Evolutionary conservation across 2,113 vertebrate species (phyloP).

Genomic region (Nannospalax galili): DNA sequence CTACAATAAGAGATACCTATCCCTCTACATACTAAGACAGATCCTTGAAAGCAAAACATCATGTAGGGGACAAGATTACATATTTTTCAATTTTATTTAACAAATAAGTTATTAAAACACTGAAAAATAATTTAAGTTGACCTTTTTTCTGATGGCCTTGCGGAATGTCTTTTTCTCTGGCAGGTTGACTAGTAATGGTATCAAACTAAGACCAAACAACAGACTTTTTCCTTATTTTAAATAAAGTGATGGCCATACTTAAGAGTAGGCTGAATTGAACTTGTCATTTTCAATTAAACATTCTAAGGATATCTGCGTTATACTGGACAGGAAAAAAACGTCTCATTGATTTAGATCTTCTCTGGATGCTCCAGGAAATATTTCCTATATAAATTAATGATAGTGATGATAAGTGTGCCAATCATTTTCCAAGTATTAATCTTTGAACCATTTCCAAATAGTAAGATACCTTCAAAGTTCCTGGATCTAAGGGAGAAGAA

Average conservation of each 20-base stretch:
- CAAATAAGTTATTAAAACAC: not conserved
- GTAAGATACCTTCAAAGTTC: not conserved
- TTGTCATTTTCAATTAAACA: slow-evolving; percentile 15
- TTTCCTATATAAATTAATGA: not conserved
- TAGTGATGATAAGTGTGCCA: not conserved
- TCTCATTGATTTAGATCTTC: slow-evolving; percentile 16
- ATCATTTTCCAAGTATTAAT: not conserved
- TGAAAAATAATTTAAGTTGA: not conserved
- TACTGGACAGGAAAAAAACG: not conserved
- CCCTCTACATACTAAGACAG: not conserved
- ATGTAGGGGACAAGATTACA: not conserved
- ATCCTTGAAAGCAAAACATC: not conserved
- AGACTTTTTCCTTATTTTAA: slow-evolving; percentile 51
- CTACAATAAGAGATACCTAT: not conserved
- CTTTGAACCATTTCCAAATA: not conserved
- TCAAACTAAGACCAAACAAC: not conserved
- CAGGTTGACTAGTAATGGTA: not conserved
- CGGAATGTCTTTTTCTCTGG: not conserved
- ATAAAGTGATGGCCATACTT: not conserved
- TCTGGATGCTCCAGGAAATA: not conserved
- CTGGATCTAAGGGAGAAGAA: not conserved
- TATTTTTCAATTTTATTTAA: not conserved
- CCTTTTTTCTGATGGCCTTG: not conserved
- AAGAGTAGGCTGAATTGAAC: slow-evolving; percentile 9
- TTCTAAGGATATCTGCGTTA: not conserved